A percentile compares a stretch with the other conserved stretches of the same genome.
These are phyloP conservation scores for Melanotaenia trifasciata DNA, from an alignment of 2,797 vertebrate genomes.

Conservation along the genomic window DNA sequence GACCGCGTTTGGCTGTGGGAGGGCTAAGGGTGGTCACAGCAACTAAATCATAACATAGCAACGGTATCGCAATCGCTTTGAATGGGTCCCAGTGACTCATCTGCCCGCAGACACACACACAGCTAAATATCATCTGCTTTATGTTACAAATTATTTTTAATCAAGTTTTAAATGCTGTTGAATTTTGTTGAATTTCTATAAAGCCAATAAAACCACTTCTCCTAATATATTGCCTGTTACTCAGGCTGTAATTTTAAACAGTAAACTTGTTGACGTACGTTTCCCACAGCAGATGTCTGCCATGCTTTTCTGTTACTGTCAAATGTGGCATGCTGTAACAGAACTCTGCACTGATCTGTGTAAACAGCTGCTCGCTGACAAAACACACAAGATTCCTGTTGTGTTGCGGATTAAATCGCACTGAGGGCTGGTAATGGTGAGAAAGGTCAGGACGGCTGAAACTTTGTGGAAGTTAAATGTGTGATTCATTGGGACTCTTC, in stretches of 20 bases:
- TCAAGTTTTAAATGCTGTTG: constrained; percentile 28
- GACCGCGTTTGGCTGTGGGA: constrained; percentile 34
- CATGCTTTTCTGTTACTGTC: constrained; percentile 33
- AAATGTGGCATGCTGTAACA: constrained; percentile 44
- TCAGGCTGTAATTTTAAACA: constrained; percentile 7
- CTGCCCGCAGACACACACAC: neutral
- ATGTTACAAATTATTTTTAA: neutral
- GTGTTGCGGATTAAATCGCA: constrained; percentile 33
- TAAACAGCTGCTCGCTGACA: constrained; percentile 47
- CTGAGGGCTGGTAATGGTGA: constrained; percentile 9
- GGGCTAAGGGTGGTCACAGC: constrained; percentile 32
- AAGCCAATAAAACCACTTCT: constrained; percentile 1
- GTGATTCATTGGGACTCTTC: constrained; percentile 60
- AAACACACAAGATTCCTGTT: constrained; percentile 37
- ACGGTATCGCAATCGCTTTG: constrained; percentile 37
- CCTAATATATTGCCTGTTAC: constrained; percentile 6
- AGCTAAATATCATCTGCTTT: neutral
- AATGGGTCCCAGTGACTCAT: constrained; percentile 23
- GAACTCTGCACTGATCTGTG: constrained; percentile 33
- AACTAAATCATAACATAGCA: constrained; percentile 57
- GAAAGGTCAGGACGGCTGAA: constrained; percentile 23
- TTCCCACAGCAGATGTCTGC: constrained; percentile 28
- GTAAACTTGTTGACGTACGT: constrained; percentile 13
- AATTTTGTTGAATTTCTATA: neutral
- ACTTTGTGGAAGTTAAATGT: constrained; percentile 15